A percentile compares a stretch with the other conserved stretches of the same genome.
Conservation (phyloP, 2,113 vertebrate species). For the Entomyzon cyanotis region DNA sequence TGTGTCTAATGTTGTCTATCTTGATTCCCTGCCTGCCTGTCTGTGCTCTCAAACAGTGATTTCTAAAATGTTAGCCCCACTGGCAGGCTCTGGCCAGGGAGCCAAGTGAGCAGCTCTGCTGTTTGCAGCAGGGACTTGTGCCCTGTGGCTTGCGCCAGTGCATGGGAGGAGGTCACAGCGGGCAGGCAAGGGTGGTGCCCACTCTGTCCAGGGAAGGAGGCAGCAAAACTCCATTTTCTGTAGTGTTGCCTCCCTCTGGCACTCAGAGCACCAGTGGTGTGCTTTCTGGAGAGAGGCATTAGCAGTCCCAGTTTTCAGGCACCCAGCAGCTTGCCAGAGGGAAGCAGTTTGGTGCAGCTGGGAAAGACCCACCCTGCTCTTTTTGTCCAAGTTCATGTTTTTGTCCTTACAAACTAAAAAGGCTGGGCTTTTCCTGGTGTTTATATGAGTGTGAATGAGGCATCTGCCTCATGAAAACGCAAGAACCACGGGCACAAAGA, state of each 20-base stretch:
- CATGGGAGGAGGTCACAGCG: fast-evolving
- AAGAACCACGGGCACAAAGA: background rate
- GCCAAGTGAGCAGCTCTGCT: background rate
- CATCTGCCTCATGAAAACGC: background rate
- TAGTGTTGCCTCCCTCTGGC: background rate
- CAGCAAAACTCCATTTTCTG: background rate
- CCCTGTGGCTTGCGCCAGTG: background rate
- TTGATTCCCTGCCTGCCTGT: background rate
- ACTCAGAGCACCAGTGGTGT: fast-evolving
- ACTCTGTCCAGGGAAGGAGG: background rate
- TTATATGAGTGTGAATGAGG: background rate
- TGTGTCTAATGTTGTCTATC: background rate
- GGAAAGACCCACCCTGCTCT: background rate
- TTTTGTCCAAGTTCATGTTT: background rate
- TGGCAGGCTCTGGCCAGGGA: background rate
- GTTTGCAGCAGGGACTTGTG: background rate
- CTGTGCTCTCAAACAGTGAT: background rate
- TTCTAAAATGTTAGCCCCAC: background rate
- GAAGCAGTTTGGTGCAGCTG: background rate
- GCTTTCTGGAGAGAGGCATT: background rate
- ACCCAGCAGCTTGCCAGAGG: background rate
- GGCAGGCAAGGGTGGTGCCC: background rate
- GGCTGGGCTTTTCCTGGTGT: background rate
- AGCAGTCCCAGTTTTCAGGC: background rate
- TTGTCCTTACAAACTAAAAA: background rate